phyloP scores from a whole-genome alignment of 2,888 invertebrate species.

The Synergus gifuensis region DNA sequence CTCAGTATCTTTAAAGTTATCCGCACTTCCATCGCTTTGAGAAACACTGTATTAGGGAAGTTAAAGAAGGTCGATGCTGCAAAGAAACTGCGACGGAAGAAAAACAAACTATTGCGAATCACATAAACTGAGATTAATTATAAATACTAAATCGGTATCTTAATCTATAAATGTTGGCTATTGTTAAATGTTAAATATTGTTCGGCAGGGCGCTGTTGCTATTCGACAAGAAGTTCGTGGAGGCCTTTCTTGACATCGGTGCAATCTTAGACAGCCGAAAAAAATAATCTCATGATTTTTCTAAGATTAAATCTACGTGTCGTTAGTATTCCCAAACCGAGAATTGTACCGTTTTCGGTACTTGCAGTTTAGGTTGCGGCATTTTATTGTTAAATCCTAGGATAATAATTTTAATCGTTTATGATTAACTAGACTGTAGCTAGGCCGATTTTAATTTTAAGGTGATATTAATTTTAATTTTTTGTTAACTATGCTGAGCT shows the following conservation, averaged over 20 bases:
- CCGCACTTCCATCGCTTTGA: constrained; percentile 58
- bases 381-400: constrained; percentile 18
- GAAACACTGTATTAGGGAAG: constrained; percentile 67
- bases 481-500: background rate
- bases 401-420: background rate
- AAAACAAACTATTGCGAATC: constrained; percentile 53
- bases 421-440: background rate
- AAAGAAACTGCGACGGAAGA: constrained; percentile 13
- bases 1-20: constrained; percentile 19
- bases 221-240: constrained; percentile 53
- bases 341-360: background rate
- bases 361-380: background rate
- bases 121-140: constrained; percentile 65
- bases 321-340: background rate
- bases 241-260: constrained; percentile 26
- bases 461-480: background rate
- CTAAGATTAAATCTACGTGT: background rate
- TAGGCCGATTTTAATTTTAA: constrained; percentile 4
- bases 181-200: constrained; percentile 77
- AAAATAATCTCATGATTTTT: background rate
- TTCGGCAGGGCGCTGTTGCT: constrained; percentile 66
- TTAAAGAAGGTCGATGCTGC: constrained; percentile 36
- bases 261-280: constrained; percentile 40
- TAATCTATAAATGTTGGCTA: constrained; percentile 78
- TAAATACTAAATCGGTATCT: constrained; percentile 74